phyloP scores from a whole-genome alignment of 1,140 invertebrate genomes.

The Aphidius ervi region DNA sequence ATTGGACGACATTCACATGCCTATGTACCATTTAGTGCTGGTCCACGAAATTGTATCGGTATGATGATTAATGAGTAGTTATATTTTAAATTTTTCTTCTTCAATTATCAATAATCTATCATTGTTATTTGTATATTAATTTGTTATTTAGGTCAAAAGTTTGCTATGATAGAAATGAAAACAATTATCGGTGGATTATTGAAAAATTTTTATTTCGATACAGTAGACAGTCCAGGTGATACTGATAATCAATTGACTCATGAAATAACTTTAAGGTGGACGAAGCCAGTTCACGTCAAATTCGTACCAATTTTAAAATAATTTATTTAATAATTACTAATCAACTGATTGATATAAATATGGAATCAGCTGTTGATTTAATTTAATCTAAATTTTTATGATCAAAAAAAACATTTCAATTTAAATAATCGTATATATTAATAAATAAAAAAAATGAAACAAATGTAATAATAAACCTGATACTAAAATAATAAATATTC shows the following conservation, averaged over 20 bases:
- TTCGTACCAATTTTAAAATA: constrained; percentile 30
- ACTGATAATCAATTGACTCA: constrained; percentile 26
- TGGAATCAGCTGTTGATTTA: too few species aligned
- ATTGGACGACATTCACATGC: constrained; percentile 49
- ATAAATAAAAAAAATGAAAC: too few species aligned
- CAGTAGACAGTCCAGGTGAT: constrained; percentile 35
- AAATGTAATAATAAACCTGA: too few species aligned
- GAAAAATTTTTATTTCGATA: constrained; percentile 57
- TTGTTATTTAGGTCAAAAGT: constrained; percentile 63
- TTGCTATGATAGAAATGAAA: constrained; percentile 77
- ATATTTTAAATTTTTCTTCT: too few species aligned
- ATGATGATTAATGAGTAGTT: background rate
- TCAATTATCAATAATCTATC: background rate
- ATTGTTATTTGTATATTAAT: background rate
- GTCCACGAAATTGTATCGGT: constrained; percentile 69
- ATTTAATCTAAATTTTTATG: too few species aligned
- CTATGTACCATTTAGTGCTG: constrained; percentile 70
- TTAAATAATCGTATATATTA: too few species aligned
- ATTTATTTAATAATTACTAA: background rate
- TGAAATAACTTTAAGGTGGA: constrained; percentile 39
- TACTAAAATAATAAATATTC: too few species aligned
- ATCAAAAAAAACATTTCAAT: too few species aligned
- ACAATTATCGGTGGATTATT: constrained; percentile 63
- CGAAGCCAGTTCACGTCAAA: constrained; percentile 27
- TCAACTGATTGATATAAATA: background rate